These are phyloP conservation scores for Genyomyrus donnyi DNA, from an alignment of 2,113 vertebrate genomes.

Conservation along the genomic window DNA sequence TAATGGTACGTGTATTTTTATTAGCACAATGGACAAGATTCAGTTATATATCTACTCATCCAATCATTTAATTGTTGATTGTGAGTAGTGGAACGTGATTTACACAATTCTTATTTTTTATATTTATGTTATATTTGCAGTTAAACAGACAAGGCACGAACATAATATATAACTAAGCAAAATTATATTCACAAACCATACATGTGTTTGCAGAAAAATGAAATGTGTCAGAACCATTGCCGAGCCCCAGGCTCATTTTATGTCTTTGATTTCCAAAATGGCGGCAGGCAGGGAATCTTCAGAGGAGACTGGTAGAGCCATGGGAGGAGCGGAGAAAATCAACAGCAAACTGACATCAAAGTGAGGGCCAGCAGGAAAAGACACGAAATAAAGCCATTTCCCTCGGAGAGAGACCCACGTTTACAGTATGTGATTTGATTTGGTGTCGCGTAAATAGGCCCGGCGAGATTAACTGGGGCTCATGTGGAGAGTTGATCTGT, in stretches of 20 bases:
- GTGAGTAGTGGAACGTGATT: not conserved
- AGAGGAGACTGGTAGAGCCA: not conserved
- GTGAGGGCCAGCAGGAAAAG: not conserved
- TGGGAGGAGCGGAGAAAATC: not conserved
- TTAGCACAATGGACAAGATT: not conserved
- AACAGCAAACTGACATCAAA: conserved; percentile 4
- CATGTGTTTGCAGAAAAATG: not conserved
- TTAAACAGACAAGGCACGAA: not conserved
- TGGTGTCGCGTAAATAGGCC: not conserved
- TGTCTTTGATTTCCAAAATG: not conserved
- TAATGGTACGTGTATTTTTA: not conserved
- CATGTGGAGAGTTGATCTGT: not conserved
- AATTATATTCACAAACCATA: not conserved
- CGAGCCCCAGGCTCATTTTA: not conserved
- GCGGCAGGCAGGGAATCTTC: not conserved
- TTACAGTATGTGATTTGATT: conserved; percentile 1
- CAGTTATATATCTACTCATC: not conserved
- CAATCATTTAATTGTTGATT: not conserved
- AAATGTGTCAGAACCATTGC: not conserved
- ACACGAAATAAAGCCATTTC: conserved; percentile 1
- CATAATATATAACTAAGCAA: not conserved
- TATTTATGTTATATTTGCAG: not conserved
- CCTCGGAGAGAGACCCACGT: not conserved
- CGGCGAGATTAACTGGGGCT: not conserved
- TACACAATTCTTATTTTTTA: not conserved